Conservation (phyloP, 37 sponge, comb jelly and placozoan genomes). For the Chondrilla cf. caribensis region DNA sequence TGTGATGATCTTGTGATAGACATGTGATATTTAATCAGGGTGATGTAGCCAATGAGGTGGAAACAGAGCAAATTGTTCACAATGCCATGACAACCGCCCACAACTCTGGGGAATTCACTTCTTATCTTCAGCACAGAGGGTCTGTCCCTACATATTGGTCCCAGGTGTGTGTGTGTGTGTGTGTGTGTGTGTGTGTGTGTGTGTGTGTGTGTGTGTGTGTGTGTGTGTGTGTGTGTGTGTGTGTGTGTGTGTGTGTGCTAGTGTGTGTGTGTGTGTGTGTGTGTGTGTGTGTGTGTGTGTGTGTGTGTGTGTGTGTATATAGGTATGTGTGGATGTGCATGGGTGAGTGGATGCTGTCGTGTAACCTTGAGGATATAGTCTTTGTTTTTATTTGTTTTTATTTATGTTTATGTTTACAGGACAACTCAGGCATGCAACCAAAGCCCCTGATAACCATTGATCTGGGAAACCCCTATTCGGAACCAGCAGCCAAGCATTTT, state of each 20-base stretch:
- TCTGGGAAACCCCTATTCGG: slow-evolving; percentile 77
- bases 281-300: slow-evolving; percentile 17
- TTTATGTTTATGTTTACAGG: background rate
- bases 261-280: background rate
- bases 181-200: slow-evolving; percentile 13
- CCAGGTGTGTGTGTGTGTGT: slow-evolving; percentile 51
- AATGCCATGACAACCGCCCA: slow-evolving; percentile 78
- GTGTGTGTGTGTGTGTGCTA: too few species aligned
- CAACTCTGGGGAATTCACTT: slow-evolving; percentile 79
- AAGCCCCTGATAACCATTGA: slow-evolving; percentile 66
- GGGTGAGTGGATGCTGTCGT: background rate
- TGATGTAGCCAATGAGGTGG: slow-evolving; percentile 97
- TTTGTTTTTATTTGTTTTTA: background rate
- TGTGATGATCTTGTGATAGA: background rate
- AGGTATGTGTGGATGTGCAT: background rate
- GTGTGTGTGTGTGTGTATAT: slow-evolving; percentile 36
- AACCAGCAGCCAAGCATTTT: slow-evolving; percentile 86
- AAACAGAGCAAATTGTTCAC: slow-evolving; percentile 92
- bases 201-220: slow-evolving; percentile 41
- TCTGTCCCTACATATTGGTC: slow-evolving; percentile 97
- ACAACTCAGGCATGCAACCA: slow-evolving; percentile 27
- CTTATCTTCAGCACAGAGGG: slow-evolving; percentile 89
- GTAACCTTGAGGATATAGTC: background rate
- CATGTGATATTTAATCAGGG: slow-evolving; percentile 43
- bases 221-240: slow-evolving; percentile 29